Evolutionary conservation across 1,140 invertebrate species (phyloP), one percentile per base, ranked within the genome.

Genomic region (Drosophila rufa): DNA sequence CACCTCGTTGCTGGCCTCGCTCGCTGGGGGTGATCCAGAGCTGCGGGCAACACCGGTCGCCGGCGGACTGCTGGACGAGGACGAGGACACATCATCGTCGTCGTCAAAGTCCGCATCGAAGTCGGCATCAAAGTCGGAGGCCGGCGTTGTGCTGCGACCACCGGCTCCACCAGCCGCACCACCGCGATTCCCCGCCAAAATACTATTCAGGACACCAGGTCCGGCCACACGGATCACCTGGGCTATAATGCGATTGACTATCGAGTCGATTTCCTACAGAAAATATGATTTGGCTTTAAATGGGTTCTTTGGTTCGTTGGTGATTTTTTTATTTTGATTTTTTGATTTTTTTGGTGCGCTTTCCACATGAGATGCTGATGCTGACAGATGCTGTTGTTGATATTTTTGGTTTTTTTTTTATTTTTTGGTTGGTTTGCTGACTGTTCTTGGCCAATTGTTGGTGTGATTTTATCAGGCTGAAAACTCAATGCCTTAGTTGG

Each of bases 191-290:
- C 80, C 90, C 36, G 82, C 77, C 50, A 92, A 66, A 17, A 92
- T 53, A 46, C 79, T 89, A 43, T 79, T 94, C 45, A 96, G 93
- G 45, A 96, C 82, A 61, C 95, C 93, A 7, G 96, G 95, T 6
- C 96, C 96, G 82, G 96, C 94, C 45, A 95, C 93, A 67, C 95
- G 94, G 91, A 96, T 95, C 81, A 96, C 92, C 89, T 95, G 94
- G 86, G 95, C 94, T 80, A 95, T 95, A 93, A 96, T 94, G 91
- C 94, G 93, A 94, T 96, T 96, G 93, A 96, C 95, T 94, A 95
- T 96, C 92, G 95, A 93, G 94, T 96, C 96, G 94, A 96, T 94
- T 94, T 96, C 95, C 96, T 96, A 96, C 67, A 79, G 30, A 74
- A 25, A 70, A 66, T 66, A 56, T 50, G 55, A 14, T 55, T 57